phyloP scores from a whole-genome alignment of 2,797 vertebrate genomes.

The Amphiprion clarkii region DNA sequence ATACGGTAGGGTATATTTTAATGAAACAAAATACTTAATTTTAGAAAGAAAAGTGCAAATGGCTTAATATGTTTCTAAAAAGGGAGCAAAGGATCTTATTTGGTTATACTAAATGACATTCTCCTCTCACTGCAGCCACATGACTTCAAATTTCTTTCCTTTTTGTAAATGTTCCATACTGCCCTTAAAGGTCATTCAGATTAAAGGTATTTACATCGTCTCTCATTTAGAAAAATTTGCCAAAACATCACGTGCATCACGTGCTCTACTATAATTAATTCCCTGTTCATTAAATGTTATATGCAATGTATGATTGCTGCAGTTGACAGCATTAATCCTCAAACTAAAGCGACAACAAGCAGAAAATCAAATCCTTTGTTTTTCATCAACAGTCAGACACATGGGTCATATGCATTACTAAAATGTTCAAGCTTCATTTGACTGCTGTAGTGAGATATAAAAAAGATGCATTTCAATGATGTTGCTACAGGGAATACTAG shows the following conservation, averaged over 20 bases:
- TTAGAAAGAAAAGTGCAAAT: background rate
- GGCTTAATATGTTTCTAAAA: too few relatives aligned
- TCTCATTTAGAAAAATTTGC: background rate
- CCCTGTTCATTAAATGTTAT: conserved; percentile 35
- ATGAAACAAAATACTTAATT: background rate
- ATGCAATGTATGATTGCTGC: conserved; percentile 33
- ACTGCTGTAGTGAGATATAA: background rate
- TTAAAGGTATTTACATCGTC: too few relatives aligned
- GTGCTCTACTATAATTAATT: conserved; percentile 37
- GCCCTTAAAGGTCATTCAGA: too few relatives aligned
- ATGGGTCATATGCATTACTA: conserved; percentile 12
- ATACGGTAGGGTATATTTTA: background rate
- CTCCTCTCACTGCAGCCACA: too few relatives aligned
- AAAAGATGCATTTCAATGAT: background rate
- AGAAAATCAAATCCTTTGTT: conserved; percentile 51
- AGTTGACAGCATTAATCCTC: conserved; percentile 51
- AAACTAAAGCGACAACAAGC: conserved; percentile 34
- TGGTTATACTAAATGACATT: too few relatives aligned
- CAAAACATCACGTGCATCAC: background rate
- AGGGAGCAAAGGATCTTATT: too few relatives aligned
- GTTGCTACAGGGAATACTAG: too few relatives aligned
- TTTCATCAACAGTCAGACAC: conserved; percentile 36
- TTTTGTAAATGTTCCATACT: too few relatives aligned
- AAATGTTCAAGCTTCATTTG: background rate
- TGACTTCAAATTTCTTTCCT: too few relatives aligned